phyloP scores from a whole-genome alignment of 2,888 invertebrate genomes.

The Cloeon dipterum region DNA sequence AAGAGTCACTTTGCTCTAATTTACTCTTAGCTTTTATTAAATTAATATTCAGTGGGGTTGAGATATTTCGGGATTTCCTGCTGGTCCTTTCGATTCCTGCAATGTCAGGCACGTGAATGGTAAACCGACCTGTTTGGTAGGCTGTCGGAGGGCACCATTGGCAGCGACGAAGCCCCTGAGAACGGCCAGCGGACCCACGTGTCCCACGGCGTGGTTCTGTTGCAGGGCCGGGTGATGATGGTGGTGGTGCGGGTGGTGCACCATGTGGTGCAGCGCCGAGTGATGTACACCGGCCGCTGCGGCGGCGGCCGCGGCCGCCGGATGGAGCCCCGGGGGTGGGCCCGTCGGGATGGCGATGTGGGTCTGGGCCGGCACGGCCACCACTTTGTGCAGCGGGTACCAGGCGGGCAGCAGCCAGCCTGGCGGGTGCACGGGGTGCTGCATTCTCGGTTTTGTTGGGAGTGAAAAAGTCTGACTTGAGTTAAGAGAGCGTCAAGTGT shows the following conservation, averaged over 20 bases:
- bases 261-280: neutral
- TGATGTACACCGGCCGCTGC: no score
- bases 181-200: neutral
- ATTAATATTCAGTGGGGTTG: no score
- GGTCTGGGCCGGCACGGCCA: neutral
- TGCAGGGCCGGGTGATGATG: neutral
- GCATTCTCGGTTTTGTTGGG: neutral
- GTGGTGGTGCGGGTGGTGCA: neutral
- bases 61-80: no score
- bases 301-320: no score
- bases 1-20: no score
- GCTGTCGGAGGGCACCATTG: neutral
- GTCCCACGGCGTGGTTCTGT: no score
- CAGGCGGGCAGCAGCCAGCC: neutral
- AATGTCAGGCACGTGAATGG: no score
- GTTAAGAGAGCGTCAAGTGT: no score
- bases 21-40: no score
- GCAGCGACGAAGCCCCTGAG: neutral
- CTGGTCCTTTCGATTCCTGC: no score
- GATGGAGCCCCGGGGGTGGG: neutral
- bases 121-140: neutral
- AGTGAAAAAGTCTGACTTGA: no score
- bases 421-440: neutral
- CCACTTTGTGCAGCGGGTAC: conserved; percentile 1
- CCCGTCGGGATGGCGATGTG: neutral